These are phyloP conservation scores for Acanthacorydalis orientalis DNA, from an alignment of 2,888 invertebrate species.

Conservation along the genomic window DNA sequence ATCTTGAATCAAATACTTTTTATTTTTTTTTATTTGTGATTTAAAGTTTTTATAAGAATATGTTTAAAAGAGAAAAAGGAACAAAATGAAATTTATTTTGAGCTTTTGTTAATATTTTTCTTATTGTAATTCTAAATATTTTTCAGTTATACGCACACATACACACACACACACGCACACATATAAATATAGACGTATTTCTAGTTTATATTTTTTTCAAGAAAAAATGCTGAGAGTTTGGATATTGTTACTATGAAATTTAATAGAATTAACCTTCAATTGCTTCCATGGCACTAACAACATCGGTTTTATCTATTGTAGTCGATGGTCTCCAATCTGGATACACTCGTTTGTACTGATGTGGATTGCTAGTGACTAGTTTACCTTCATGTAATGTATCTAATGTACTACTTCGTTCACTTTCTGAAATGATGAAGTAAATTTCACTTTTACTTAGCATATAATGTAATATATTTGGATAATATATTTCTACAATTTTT, in stretches of 20 bases:
- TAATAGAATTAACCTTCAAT: constrained; percentile 50
- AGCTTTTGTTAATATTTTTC: no score
- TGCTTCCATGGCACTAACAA: constrained; percentile 69
- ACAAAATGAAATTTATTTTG: no score
- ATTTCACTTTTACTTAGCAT: background rate
- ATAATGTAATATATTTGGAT: background rate
- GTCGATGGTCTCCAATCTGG: constrained; percentile 68
- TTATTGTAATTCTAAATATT: no score
- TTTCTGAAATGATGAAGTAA: constrained; percentile 35
- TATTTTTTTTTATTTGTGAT: background rate
- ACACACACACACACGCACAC: background rate
- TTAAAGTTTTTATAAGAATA: no score
- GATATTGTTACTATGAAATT: background rate
- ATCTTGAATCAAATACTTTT: constrained; percentile 28
- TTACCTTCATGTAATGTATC: constrained; percentile 62
- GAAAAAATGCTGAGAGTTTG: no score
- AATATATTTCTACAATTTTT: background rate
- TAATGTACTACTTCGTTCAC: constrained; percentile 55
- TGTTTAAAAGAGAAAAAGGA: no score
- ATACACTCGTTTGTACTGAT: constrained; percentile 43
- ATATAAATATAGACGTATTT: background rate
- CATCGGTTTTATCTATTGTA: constrained; percentile 64
- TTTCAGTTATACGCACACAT: background rate
- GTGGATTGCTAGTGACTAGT: constrained; percentile 28
- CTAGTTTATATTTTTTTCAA: background rate